Conservation (phyloP, 2,888 invertebrate genomes). For the Leucozona laternaria region DNA sequence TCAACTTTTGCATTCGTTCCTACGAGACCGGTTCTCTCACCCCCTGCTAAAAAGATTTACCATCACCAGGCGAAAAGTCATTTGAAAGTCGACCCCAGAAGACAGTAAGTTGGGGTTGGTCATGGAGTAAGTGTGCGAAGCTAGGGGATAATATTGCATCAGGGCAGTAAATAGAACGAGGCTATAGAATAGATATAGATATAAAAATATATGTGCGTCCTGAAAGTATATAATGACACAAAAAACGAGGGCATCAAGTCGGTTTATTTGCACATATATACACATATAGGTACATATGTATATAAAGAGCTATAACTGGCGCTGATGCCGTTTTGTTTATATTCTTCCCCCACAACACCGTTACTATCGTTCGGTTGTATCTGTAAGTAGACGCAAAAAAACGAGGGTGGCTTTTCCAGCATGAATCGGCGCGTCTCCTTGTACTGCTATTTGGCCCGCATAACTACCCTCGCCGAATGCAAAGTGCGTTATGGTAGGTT, state of each 20-base stretch:
- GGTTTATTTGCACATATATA: constrained; percentile 27
- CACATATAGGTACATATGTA: background rate
- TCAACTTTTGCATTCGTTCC: constrained; percentile 60
- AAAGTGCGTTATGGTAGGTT: constrained; percentile 81
- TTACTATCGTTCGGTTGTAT: constrained; percentile 11
- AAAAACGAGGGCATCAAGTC: constrained; percentile 74
- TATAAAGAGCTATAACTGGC: constrained; percentile 42
- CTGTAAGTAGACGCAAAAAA: constrained; percentile 10
- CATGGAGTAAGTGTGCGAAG: constrained; percentile 36
- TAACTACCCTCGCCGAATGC: constrained; percentile 79
- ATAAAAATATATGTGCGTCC: constrained; percentile 30
- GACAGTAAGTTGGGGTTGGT: constrained; percentile 67
- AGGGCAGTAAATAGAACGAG: constrained; percentile 29
- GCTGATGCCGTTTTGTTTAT: constrained; percentile 50
- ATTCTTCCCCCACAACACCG: constrained; percentile 22
- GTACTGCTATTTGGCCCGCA: constrained; percentile 61
- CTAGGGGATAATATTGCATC: constrained; percentile 28
- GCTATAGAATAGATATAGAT: background rate
- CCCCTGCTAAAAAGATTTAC: background rate
- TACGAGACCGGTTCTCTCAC: background rate
- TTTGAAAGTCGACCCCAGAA: constrained; percentile 74
- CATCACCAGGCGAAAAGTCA: constrained; percentile 63
- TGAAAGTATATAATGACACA: constrained; percentile 66
- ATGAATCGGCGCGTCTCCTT: constrained; percentile 47
- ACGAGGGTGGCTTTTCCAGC: constrained; percentile 57